Evolutionary conservation across 2,113 vertebrate genomes (phyloP), one percentile per base, ranked within the genome.

Genomic region (Stomatorhinus ivindoensis): DNA sequence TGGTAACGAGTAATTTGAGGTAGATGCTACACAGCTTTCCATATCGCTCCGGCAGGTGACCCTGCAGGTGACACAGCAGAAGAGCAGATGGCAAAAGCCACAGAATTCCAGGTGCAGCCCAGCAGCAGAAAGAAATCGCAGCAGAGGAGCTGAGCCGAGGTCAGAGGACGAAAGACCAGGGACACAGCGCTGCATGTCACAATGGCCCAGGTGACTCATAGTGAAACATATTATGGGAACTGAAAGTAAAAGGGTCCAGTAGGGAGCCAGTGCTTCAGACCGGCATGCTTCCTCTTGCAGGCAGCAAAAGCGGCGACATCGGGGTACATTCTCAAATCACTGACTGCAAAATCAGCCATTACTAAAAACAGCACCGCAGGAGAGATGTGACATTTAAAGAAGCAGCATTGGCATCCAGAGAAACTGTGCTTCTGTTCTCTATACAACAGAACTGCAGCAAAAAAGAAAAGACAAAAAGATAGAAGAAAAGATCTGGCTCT

Each of bases 1-100:
- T 99, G 91, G 97, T 99, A 96, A 97, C 98, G 96, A 99, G 96
- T 92, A 99, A 96, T 96, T 97, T 99, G 97, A 99, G 97, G 97
- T 99, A 99, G 97, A 98, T 95, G 95, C 98, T 99, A 95, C 98
- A 98, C 87, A 99, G 96, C 93, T 97, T 98, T 39, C 98, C 98
- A 0, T 99, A 99, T 88, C 98, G 98, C 95, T 99, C 98, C 0
- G 97, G 98, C 92, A 99, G 94, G 93, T 99, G 98, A 89, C 98
- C 97, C 98, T 99, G 91, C 17, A 55, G 53, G 53, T 0, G 48
- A 55, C 86, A 87, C 42, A 88, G 21, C 44, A 73, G 86, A 35
- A 35, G 42, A 1, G 4, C 21, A 47, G 48, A 51, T 15, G 5
- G n/a, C 47, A 13, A 86, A 86, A 35, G 10, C 65, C 65, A 11